phyloP scores from a whole-genome alignment of 2,797 vertebrate genomes.

The Astyanax mexicanus region DNA sequence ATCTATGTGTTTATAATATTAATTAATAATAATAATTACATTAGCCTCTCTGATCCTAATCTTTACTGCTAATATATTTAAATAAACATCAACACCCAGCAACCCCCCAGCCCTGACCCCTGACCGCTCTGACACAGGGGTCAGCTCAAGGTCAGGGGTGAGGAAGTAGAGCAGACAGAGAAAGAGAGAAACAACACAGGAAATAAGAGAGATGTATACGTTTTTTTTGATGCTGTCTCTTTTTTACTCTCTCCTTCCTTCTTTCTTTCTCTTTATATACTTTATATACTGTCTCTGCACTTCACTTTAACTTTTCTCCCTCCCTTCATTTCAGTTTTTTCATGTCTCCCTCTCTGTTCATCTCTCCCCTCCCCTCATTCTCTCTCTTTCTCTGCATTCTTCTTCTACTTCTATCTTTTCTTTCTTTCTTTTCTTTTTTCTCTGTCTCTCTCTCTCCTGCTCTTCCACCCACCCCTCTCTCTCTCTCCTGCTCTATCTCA shows the following conservation, averaged over 20 bases:
- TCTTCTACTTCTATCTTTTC: background rate
- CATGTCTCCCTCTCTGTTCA: too few species aligned
- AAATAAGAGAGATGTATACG: background rate
- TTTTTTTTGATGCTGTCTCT: background rate
- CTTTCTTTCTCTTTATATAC: background rate
- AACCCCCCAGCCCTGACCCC: slow-evolving; percentile 27
- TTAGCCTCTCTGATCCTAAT: too few species aligned
- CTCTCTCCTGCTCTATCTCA: too few species aligned
- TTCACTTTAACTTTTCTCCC: too few species aligned
- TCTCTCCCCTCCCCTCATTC: too few species aligned
- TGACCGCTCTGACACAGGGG: slow-evolving; percentile 3
- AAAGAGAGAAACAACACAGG: background rate
- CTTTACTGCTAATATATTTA: too few species aligned
- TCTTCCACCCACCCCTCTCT: background rate
- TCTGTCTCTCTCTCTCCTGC: background rate
- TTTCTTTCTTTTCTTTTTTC: too few species aligned
- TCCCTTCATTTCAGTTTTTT: too few species aligned
- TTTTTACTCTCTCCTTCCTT: background rate
- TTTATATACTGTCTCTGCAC: too few species aligned
- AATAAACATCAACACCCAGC: slow-evolving; percentile 8
- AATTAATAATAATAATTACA: too few species aligned
- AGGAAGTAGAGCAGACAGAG: background rate
- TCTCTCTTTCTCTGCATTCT: too few species aligned
- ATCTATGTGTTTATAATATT: too few species aligned
- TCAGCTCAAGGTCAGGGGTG: background rate